Percentiles rank a stretch among this genome's conserved stretches.
These are phyloP conservation scores for Paracyclopina nana DNA, from an alignment of 1,140 invertebrate genomes.

Conservation along the genomic window DNA sequence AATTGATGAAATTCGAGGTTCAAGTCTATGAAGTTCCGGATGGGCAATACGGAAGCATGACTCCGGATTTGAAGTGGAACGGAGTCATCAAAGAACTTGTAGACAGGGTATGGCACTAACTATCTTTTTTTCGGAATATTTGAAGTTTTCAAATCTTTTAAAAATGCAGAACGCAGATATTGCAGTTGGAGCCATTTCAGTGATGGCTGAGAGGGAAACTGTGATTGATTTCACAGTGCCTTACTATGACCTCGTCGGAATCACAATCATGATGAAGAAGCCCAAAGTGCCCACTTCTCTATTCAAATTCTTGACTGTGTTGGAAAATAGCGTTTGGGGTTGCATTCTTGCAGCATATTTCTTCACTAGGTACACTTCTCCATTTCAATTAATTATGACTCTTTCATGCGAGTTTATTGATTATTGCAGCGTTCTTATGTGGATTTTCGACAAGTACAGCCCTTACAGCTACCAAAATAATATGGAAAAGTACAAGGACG, in stretches of 20 bases:
- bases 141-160: no score
- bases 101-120: no score
- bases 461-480: slow-evolving; percentile 93
- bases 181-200: slow-evolving; percentile 49
- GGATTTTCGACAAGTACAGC: slow-evolving; percentile 84
- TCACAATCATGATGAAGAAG: slow-evolving; percentile 72
- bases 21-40: slow-evolving; percentile 56
- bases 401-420: slow-evolving; percentile 19
- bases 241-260: slow-evolving; percentile 83
- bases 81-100: slow-evolving; percentile 77
- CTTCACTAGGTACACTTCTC: slow-evolving; percentile 43
- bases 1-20: slow-evolving; percentile 69
- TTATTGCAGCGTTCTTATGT: slow-evolving; percentile 60
- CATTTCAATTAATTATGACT: slow-evolving; percentile 12
- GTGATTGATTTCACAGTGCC: slow-evolving; percentile 87
- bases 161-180: slow-evolving; percentile 70
- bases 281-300: slow-evolving; percentile 56
- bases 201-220: slow-evolving; percentile 83
- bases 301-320: slow-evolving; percentile 88
- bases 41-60: slow-evolving; percentile 60
- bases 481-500: slow-evolving; percentile 70
- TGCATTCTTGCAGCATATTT: slow-evolving; percentile 88
- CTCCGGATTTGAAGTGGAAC: slow-evolving; percentile 62
- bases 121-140: no score
- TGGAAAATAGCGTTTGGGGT: slow-evolving; percentile 88